phyloP scores from a whole-genome alignment of 2,113 vertebrate species.

The Myiozetetes cayanensis region DNA sequence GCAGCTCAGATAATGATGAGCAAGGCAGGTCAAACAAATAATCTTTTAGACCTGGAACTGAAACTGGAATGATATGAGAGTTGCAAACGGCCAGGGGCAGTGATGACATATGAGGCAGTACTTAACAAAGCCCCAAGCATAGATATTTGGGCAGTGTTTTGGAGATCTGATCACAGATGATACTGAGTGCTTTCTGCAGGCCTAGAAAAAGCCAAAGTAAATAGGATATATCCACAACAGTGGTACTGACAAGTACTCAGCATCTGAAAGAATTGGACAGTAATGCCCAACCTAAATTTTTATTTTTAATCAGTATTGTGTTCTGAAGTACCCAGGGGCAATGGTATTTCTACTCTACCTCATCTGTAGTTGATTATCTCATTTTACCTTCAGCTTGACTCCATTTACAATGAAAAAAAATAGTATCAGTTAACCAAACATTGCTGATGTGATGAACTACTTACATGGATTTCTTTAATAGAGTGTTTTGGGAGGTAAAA shows the following conservation, averaged over 20 bases:
- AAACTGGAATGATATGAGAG: slow-evolving; percentile 32
- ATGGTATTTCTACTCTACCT: slow-evolving; percentile 25
- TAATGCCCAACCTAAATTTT: slow-evolving; percentile 16
- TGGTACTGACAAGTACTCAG: neutral
- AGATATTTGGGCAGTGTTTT: slow-evolving; percentile 33
- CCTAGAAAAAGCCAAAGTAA: neutral
- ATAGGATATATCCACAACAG: neutral
- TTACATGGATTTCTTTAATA: slow-evolving; percentile 13
- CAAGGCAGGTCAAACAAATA: slow-evolving; percentile 69
- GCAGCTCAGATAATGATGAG: slow-evolving; percentile 71
- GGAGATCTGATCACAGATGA: neutral
- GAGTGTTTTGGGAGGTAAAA: neutral
- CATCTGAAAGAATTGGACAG: neutral
- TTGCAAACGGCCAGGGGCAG: slow-evolving; percentile 26
- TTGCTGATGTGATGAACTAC: slow-evolving; percentile 34
- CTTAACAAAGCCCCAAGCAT: neutral
- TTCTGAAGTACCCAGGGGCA: slow-evolving; percentile 29
- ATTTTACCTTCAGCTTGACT: slow-evolving; percentile 46
- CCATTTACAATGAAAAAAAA: slow-evolving; percentile 30
- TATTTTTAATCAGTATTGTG: slow-evolving; percentile 19
- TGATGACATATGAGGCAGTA: slow-evolving; percentile 7
- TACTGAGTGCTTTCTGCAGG: neutral
- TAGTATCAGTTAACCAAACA: slow-evolving; percentile 3
- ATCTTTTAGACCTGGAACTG: slow-evolving; percentile 28
- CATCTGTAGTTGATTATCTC: slow-evolving; percentile 41